phyloP scores from a whole-genome alignment of 1,140 invertebrate species.

The Drosophila azteca region DNA sequence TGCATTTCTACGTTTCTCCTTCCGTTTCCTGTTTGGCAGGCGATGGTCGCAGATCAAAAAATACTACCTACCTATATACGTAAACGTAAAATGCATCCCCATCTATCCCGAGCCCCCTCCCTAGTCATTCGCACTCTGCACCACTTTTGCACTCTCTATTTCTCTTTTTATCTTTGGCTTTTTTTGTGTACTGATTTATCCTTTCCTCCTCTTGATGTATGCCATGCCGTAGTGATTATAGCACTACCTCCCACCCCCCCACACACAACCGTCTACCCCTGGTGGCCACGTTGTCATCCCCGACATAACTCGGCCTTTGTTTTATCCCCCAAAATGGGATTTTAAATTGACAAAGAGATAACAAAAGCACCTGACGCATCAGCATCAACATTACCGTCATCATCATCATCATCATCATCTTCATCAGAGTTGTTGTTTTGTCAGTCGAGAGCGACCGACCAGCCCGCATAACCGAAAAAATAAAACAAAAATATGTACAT shows the following conservation, averaged over 20 bases:
- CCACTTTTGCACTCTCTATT: too few species aligned
- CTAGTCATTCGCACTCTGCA: too few species aligned
- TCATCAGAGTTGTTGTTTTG: neutral
- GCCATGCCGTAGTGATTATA: conserved; percentile 46
- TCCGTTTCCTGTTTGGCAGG: conserved; percentile 7
- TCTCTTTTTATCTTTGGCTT: neutral
- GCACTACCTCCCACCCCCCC: neutral
- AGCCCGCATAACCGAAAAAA: conserved; percentile 27
- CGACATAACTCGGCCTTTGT: conserved; percentile 11
- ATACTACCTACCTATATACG: neutral
- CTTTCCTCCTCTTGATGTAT: conserved; percentile 36
- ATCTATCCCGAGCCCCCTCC: too few species aligned
- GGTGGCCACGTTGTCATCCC: conserved; percentile 20
- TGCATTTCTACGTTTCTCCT: neutral
- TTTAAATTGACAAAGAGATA: conserved; percentile 33
- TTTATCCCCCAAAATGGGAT: conserved; percentile 16
- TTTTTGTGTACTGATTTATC: neutral
- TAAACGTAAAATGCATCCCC: too few species aligned
- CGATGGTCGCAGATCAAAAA: conserved; percentile 23
- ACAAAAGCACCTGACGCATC: conserved; percentile 33
- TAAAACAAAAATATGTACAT: too few species aligned
- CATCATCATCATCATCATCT: conserved; percentile 33
- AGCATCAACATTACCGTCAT: conserved; percentile 39
- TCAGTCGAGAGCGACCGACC: neutral
- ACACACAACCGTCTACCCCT: neutral